These are phyloP conservation scores for Loris lydekkerianus DNA, from an alignment of 2,797 vertebrate species.

Conservation along the genomic window DNA sequence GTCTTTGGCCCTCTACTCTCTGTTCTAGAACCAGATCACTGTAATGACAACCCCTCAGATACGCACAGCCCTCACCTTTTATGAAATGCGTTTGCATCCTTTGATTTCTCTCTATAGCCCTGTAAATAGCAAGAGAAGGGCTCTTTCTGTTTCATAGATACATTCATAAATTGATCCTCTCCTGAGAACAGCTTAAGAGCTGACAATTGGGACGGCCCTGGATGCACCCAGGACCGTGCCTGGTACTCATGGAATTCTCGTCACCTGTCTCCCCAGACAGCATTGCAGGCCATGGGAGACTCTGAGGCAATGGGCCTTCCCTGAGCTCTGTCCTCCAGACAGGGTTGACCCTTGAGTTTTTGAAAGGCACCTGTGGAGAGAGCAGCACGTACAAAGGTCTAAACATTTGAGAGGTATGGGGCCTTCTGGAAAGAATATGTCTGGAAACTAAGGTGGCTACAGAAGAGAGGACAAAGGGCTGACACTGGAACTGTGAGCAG, in stretches of 20 bases:
- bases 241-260: not conserved
- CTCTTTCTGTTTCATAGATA: not conserved
- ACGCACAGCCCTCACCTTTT: not conserved
- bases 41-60: not conserved
- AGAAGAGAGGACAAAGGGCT: not conserved
- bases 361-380: not conserved
- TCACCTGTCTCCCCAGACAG: not conserved
- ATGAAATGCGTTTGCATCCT: not conserved
- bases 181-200: not conserved
- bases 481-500: rapidly evolving
- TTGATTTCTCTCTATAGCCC: not conserved
- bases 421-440: rapidly evolving
- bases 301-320: not conserved
- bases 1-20: not conserved
- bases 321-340: not conserved
- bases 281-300: not conserved
- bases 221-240: not conserved
- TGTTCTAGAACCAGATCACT: not conserved
- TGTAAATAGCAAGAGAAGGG: not conserved
- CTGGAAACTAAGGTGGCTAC: not conserved
- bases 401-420: not conserved
- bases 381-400: not conserved
- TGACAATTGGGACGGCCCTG: not conserved
- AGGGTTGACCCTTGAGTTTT: not conserved
- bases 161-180: not conserved